A percentile compares a stretch with the other conserved stretches of the same genome.
These are phyloP conservation scores for Sceloporus undulatus DNA, from an alignment of 2,113 vertebrate species.

Conservation along the genomic window DNA sequence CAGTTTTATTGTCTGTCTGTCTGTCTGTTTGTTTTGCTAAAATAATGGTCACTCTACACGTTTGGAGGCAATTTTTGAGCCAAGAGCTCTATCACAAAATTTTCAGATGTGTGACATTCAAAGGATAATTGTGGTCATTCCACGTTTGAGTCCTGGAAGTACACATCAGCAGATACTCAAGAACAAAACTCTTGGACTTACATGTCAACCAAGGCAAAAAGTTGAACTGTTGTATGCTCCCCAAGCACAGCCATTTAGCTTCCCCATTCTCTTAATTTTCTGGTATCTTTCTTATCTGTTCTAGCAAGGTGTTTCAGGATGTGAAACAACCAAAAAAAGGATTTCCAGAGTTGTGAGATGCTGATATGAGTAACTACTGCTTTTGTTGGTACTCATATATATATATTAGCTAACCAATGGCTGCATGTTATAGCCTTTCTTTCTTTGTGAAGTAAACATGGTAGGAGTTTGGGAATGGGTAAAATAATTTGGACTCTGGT, in stretches of 20 bases:
- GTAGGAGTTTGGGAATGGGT: neutral
- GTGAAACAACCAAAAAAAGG: no score
- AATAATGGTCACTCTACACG: no score
- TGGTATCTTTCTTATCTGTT: neutral
- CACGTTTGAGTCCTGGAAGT: no score
- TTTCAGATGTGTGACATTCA: no score
- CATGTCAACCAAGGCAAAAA: no score
- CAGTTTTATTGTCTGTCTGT: neutral
- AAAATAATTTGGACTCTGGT: neutral
- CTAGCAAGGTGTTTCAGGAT: neutral
- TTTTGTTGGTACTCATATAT: neutral
- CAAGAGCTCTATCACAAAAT: no score
- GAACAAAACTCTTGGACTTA: no score
- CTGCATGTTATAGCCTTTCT: neutral
- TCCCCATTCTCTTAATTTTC: neutral
- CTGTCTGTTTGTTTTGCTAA: neutral
- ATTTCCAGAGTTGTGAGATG: neutral
- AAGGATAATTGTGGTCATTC: no score
- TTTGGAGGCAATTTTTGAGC: neutral
- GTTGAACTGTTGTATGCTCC: neutral
- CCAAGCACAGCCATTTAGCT: neutral
- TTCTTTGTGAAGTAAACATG: neutral
- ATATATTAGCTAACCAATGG: neutral
- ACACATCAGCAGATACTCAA: no score
- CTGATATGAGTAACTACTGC: neutral